Percentiles rank a stretch among this genome's conserved stretches.
Conservation (phyloP, 2,888 invertebrate genomes). For the Strigamia crassipes region DNA sequence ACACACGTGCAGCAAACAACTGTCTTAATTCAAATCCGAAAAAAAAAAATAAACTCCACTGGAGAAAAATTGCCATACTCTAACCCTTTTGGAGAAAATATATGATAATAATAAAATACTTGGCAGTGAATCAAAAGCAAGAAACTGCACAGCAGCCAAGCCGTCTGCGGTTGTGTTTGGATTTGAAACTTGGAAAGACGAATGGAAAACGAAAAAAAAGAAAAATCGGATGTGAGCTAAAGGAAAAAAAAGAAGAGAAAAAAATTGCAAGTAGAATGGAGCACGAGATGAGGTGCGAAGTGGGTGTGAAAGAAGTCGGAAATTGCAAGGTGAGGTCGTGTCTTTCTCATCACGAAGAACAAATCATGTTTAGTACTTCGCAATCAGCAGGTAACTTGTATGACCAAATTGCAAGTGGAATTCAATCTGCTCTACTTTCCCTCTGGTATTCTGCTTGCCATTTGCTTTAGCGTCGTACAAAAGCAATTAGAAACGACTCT, state of each 20-base stretch:
- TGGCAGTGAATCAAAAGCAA: constrained; percentile 31
- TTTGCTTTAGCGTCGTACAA: not conserved
- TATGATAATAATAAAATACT: not conserved
- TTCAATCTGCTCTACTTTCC: constrained; percentile 32
- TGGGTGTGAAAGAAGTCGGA: constrained; percentile 35
- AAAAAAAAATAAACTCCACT: not conserved
- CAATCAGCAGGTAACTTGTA: constrained; percentile 42
- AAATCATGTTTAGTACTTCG: constrained; percentile 35
- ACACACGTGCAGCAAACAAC: constrained; percentile 32
- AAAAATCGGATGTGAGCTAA: not conserved
- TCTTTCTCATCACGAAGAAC: constrained; percentile 38
- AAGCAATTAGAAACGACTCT: constrained; percentile 33
- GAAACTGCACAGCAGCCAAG: constrained; percentile 27
- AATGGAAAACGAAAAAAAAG: not conserved
- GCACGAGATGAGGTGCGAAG: constrained; percentile 19
- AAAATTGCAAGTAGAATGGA: constrained; percentile 17
- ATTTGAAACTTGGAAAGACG: not conserved
- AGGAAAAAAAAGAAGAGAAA: not conserved
- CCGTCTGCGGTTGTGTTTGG: constrained; percentile 38
- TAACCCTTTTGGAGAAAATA: not conserved
- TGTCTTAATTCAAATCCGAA: constrained; percentile 5
- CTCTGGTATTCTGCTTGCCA: constrained; percentile 15
- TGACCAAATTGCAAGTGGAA: constrained; percentile 38
- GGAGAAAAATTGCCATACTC: not conserved
- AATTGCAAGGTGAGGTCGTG: constrained; percentile 36